Percentiles rank a stretch among this genome's conserved stretches.
Conservation (phyloP, 2,113 vertebrate genomes). For the Sylvia atricapilla region DNA sequence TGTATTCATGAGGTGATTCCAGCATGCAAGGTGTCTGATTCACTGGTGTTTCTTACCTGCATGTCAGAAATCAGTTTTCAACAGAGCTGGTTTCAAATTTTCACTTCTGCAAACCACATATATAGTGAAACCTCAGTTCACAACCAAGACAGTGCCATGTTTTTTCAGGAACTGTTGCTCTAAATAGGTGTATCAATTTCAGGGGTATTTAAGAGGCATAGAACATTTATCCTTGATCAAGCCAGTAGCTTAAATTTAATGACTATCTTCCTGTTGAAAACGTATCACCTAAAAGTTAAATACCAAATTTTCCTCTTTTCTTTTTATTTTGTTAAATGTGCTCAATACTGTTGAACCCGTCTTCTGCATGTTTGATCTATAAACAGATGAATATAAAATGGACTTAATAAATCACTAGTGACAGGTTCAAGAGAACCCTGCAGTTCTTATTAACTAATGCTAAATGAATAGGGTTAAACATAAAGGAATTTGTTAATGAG, state of each 20-base stretch:
- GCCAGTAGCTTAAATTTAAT: conserved; percentile 59
- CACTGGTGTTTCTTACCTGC: neutral
- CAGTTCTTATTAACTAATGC: conserved; percentile 54
- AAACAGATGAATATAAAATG: conserved; percentile 77
- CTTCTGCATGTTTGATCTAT: conserved; percentile 66
- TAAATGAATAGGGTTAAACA: conserved; percentile 42
- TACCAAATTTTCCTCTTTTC: neutral
- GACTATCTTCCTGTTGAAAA: conserved; percentile 58
- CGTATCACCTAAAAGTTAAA: conserved; percentile 36
- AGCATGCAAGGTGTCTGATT: neutral
- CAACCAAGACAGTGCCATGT: neutral
- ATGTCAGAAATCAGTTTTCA: conserved; percentile 25
- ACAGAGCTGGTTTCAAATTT: neutral
- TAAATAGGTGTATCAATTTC: conserved; percentile 71
- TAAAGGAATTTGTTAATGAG: conserved; percentile 38
- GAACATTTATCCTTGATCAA: conserved; percentile 56
- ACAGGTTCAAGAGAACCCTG: conserved; percentile 61
- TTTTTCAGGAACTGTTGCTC: conserved; percentile 7
- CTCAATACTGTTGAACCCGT: conserved; percentile 58
- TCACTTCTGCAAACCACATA: neutral
- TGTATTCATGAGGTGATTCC: neutral
- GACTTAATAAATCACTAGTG: conserved; percentile 74
- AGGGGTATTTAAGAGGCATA: conserved; percentile 46
- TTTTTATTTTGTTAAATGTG: conserved; percentile 44
- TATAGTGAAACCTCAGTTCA: neutral